Evolutionary conservation across 2,888 invertebrate species (phyloP).

Genomic region (Dryadula phaetusa): DNA sequence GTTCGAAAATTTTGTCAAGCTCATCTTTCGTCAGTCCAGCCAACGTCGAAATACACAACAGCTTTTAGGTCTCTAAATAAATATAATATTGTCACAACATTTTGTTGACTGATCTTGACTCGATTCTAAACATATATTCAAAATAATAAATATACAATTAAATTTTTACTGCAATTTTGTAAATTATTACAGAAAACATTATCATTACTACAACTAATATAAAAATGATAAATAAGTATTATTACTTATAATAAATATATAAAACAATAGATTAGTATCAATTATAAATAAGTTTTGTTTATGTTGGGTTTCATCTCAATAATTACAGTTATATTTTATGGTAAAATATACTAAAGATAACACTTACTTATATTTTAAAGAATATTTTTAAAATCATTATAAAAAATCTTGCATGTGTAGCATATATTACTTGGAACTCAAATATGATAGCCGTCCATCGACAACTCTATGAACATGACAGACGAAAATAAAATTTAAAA

Average conservation of each 20-base stretch:
- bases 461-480: conserved; percentile 57
- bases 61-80: conserved; percentile 59
- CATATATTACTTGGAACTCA: conserved; percentile 51
- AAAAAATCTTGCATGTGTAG: conserved; percentile 31
- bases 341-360: too few species aligned
- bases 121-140: conserved; percentile 18
- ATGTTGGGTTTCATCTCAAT: too few species aligned
- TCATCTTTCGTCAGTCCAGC: conserved; percentile 64
- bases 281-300: too few species aligned
- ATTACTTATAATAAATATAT: too few species aligned
- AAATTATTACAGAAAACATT: too few species aligned
- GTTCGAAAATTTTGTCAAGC: conserved; percentile 54
- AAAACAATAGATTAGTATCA: too few species aligned
- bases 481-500: conserved; percentile 66
- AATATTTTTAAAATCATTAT: conserved; percentile 2
- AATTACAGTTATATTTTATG: not conserved
- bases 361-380: not conserved
- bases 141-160: conserved; percentile 2
- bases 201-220: too few species aligned
- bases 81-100: conserved; percentile 60
- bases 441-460: conserved; percentile 63
- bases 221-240: too few species aligned
- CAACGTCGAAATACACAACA: conserved; percentile 57
- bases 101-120: conserved; percentile 49
- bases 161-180: too few species aligned